Base-by-base conservation (phyloP, 1,140 invertebrate species). In the Drosophila auraria region DNA sequence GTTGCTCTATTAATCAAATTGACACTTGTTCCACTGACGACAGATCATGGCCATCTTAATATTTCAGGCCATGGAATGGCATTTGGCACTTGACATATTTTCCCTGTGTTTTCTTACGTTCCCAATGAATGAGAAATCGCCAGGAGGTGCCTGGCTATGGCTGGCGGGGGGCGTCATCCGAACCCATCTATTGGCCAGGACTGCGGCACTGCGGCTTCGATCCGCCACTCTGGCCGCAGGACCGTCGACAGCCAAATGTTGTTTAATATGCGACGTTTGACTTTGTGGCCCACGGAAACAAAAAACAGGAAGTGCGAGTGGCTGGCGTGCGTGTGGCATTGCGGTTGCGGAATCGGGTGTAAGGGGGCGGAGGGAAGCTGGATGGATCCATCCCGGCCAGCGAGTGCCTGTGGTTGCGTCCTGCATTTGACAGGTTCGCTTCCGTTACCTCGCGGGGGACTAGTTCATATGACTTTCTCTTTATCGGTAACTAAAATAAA, bases 261-360 rank as follows among this genome's bases (percentile, higher is more conserved):
- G 78, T 80, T 80, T 73, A 80, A 80, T 80, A 80, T 80, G 51
- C 78, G 62, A 42, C 69, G 47, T 74, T 80, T 80, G 78, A 80
- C 78, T 80, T 80, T 80, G 69, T 64, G 68, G 59, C 60, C 61
- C 51, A 50, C 20, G 49, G 50, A 65, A 60, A 78, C 64, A 78
- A 80, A 74, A 73, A 73, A 65, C 68, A 36, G 78, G 76, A 80
- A 66, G 62, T 79, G 71, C 42, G 57, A 45, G 56, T 49, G 72
- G 47, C 61, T 25, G 30, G 49, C 27, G 40, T 71, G 66, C 40
- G 60, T 63, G 33, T 59, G 73, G 66, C 76, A 47, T 51, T 78
- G 61, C 66, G 71, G 74, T 40, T 40, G 58, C 33, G 76, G 33
- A 40, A 44, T 36, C 49, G 36, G 4, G 44, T 60, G 6, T 6